phyloP scores from a whole-genome alignment of 1,140 invertebrate species.

The Drosophila persimilis region DNA sequence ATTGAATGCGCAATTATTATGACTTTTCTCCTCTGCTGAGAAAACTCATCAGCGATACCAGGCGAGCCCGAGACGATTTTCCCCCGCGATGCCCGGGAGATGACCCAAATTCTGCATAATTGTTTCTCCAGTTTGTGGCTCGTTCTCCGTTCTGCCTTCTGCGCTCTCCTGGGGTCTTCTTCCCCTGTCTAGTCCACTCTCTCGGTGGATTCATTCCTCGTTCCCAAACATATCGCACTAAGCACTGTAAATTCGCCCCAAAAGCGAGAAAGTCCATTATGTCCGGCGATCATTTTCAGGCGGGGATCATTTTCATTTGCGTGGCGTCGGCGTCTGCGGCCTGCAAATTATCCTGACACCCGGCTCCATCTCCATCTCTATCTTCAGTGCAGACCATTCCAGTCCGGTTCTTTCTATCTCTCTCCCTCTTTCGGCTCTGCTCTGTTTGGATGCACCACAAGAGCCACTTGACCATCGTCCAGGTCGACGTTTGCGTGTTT shows the following conservation, averaged over 20 bases:
- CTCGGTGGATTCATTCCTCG: constrained; percentile 10
- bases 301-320: constrained; percentile 68
- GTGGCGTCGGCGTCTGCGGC: constrained; percentile 53
- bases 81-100: constrained; percentile 27
- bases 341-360: constrained; percentile 75
- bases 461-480: constrained; percentile 68
- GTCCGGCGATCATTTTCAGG: constrained; percentile 58
- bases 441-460: constrained; percentile 26
- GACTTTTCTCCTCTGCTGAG: constrained; percentile 48
- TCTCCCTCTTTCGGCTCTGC: not conserved
- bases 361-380: constrained; percentile 32
- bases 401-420: constrained; percentile 28
- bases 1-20: constrained; percentile 65
- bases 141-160: constrained; percentile 9
- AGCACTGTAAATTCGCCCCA: constrained; percentile 53
- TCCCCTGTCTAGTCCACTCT: constrained; percentile 13
- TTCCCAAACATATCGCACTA: constrained; percentile 50
- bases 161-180: constrained; percentile 32
- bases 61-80: no score
- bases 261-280: constrained; percentile 78
- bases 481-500: constrained; percentile 63
- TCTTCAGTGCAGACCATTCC: not conserved
- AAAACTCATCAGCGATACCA: constrained; percentile 52
- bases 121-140: constrained; percentile 46
- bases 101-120: constrained; percentile 75